Conservation (phyloP, 2,113 vertebrate species). For the Hiodon tergisus region DNA sequence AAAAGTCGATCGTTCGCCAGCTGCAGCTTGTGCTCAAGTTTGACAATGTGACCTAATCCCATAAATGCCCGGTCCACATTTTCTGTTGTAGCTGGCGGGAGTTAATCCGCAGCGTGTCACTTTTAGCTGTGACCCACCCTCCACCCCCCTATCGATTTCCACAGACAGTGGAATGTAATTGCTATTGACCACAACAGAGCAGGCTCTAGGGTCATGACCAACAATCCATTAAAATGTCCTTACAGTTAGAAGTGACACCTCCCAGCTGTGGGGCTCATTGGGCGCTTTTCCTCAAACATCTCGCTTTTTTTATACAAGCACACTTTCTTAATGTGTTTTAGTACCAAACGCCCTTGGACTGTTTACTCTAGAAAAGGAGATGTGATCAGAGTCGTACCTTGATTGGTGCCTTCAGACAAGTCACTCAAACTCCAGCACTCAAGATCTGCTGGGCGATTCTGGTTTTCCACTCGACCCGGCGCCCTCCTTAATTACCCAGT, state of each 20-base stretch:
- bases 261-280: background rate
- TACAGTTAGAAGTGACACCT: conserved; percentile 5
- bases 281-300: background rate
- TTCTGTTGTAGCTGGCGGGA: conserved; percentile 1
- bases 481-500: too few relatives aligned
- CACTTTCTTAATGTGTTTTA: background rate
- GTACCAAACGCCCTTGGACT: background rate
- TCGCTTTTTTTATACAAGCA: background rate
- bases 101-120: conserved; percentile 18
- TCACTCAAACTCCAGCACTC: too few relatives aligned
- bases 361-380: background rate
- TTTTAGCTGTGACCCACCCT: conserved; percentile 4
- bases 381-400: background rate
- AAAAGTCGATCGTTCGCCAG: conserved; percentile 3
- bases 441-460: too few relatives aligned
- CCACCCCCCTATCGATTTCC: conserved; percentile 9
- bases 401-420: background rate
- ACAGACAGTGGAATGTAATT: conserved; percentile 19
- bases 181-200: conserved; percentile 25
- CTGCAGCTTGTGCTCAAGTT: background rate
- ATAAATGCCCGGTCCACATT: conserved; percentile 7
- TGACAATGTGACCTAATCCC: conserved; percentile 6
- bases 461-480: too few relatives aligned
- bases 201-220: background rate
- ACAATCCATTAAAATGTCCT: conserved; percentile 14